phyloP scores from a whole-genome alignment of 1,140 invertebrate genomes.

The Gerris buenoi region DNA sequence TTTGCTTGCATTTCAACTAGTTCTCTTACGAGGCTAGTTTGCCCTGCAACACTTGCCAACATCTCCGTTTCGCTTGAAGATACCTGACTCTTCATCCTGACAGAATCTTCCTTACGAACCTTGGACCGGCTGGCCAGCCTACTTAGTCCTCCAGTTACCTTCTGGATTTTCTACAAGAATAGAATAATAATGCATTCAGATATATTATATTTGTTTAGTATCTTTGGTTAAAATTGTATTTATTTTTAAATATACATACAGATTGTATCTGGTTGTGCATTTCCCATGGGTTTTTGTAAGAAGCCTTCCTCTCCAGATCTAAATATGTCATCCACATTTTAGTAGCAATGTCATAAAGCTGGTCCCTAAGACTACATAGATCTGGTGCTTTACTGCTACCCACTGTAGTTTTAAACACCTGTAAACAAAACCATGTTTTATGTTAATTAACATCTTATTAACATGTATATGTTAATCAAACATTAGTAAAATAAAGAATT shows the following conservation, averaged over 20 bases:
- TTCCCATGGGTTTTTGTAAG: constrained; percentile 72
- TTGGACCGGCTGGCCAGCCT: constrained; percentile 74
- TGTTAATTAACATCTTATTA: no score
- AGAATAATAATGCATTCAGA: no score
- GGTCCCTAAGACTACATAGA: constrained; percentile 56
- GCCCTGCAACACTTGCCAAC: constrained; percentile 35
- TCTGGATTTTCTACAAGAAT: constrained; percentile 63
- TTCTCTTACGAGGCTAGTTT: constrained; percentile 43
- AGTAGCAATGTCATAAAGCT: constrained; percentile 69
- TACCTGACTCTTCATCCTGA: constrained; percentile 31
- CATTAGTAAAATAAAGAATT: no score
- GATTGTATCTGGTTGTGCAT: constrained; percentile 89
- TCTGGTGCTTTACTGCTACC: constrained; percentile 66
- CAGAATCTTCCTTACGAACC: constrained; percentile 51
- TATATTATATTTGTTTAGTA: constrained; percentile 2
- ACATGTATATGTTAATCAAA: no score
- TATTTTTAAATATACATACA: constrained; percentile 28
- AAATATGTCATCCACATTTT: constrained; percentile 83
- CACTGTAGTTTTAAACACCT: constrained; percentile 74
- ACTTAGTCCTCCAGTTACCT: constrained; percentile 82
- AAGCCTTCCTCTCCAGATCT: constrained; percentile 71
- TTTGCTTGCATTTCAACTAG: constrained; percentile 52
- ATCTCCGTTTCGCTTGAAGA: constrained; percentile 35
- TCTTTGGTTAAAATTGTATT: constrained; percentile 3
- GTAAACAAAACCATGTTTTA: no score